Base-by-base conservation (phyloP, 2,888 invertebrate genomes). In the Pycnomerus fuliginosus region DNA sequence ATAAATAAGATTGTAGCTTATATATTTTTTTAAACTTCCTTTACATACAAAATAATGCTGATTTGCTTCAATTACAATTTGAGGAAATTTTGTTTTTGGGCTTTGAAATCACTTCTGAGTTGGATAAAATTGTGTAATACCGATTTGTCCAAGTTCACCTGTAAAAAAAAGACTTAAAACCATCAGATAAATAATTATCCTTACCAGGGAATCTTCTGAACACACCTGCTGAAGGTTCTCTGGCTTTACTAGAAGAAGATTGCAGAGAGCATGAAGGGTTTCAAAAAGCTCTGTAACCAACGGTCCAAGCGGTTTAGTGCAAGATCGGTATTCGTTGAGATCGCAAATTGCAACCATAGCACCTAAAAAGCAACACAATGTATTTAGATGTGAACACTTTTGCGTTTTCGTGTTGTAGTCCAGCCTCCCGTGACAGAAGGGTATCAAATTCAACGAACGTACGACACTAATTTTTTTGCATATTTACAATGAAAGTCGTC, bases 331-430 rank as follows among this genome's bases (percentile, higher is more conserved):
- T 72, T 97, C 97, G 64, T 96, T 96, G 56, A 99, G 90, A 77
- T 99, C 99, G 74, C 96, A 97, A 58, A 99, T 94, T 1, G 92
- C 93, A 69, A 94, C 87, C 91, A 99, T 94, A 1, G 97, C 97
- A 39, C 98, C 91, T 87, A 68, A 32, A 70, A 68, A 36, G 15
- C 17, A 29, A 22, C 12, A 36, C n/a, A n/a, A n/a, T n/a, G n/a
- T n/a, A n/a, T n/a, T n/a, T n/a, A n/a, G n/a, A n/a, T n/a, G n/a
- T n/a, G n/a, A n/a, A n/a, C n/a, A n/a, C n/a, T n/a, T n/a, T n/a
- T n/a, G n/a, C n/a, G n/a, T n/a, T n/a, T n/a, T n/a, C n/a, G n/a
- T n/a, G n/a, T n/a, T n/a, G n/a, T n/a, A n/a, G n/a, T n/a, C n/a
- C n/a, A n/a, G n/a, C n/a, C n/a, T n/a, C n/a, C n/a, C n/a, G n/a